A percentile compares a stretch with the other conserved stretches of the same genome.
Evolutionary conservation across 2,113 vertebrate species (phyloP).

Genomic region (Syngnathoides biaculeatus): DNA sequence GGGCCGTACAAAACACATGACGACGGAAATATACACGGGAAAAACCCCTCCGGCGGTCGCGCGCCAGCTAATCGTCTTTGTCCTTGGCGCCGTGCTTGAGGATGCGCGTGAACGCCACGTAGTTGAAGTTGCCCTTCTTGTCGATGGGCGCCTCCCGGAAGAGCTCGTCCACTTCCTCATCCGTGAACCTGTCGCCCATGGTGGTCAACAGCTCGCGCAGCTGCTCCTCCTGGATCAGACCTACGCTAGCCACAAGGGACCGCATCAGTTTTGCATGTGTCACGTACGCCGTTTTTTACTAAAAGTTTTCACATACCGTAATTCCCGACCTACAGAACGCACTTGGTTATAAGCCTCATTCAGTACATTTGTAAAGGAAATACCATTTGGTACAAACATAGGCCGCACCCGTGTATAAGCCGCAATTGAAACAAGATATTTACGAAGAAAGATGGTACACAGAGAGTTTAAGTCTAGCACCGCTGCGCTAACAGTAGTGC

Average conservation of each 20-base stretch:
- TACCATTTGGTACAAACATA: no score
- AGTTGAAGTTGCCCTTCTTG: conserved; percentile 94
- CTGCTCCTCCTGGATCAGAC: conserved; percentile 86
- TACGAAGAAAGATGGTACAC: no score
- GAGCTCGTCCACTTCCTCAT: conserved; percentile 92
- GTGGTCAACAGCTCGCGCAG: conserved; percentile 90
- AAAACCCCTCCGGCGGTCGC: background rate
- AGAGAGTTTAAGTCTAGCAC: no score
- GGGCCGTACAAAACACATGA: background rate
- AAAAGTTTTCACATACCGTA: background rate
- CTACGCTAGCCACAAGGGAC: conserved; percentile 29
- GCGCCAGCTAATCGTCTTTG: conserved; percentile 81
- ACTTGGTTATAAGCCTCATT: no score
- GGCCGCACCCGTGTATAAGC: no score
- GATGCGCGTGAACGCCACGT: conserved; percentile 91
- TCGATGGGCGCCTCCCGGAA: conserved; percentile 92
- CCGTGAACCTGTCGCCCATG: conserved; percentile 92
- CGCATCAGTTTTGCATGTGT: background rate
- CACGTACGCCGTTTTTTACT: background rate
- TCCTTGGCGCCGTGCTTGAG: conserved; percentile 91
- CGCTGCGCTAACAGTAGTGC: no score
- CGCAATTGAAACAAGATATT: no score
- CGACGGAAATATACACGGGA: conserved; percentile 4
- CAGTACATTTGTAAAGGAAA: no score
- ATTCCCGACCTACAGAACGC: no score